Percentiles rank a stretch among this genome's conserved stretches.
Conservation (phyloP, 2,888 invertebrate genomes). For the Microctonus aethiopoides region DNA sequence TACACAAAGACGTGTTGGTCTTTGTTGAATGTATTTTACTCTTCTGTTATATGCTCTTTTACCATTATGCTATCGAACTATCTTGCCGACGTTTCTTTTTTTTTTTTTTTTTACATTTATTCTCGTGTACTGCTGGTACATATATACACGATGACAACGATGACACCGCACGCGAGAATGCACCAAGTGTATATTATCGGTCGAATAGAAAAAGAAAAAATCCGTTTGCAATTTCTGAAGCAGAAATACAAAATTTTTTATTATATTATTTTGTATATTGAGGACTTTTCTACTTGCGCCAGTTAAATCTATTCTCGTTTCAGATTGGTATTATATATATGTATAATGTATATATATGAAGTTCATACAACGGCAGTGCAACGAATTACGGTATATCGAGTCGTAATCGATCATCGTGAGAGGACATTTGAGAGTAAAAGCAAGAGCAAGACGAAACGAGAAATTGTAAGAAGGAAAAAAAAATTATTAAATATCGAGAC, state of each 20-base stretch:
- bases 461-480: neutral
- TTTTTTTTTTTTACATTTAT: neutral
- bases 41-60: neutral
- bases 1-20: neutral
- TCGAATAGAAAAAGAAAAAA: neutral
- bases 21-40: neutral
- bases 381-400: neutral
- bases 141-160: neutral
- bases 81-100: neutral
- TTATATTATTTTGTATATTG: neutral
- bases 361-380: neutral
- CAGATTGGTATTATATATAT: slow-evolving; percentile 5
- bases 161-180: neutral
- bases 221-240: slow-evolving; percentile 6
- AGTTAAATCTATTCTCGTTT: slow-evolving; percentile 16
- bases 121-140: neutral
- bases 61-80: neutral
- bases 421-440: slow-evolving; percentile 7
- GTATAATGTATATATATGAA: neutral
- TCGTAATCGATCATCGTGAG: slow-evolving; percentile 22
- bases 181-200: slow-evolving; percentile 9
- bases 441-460: neutral
- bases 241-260: neutral
- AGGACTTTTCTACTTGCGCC: neutral
- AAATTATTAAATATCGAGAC: slow-evolving; percentile 13